A percentile compares a stretch with the other conserved stretches of the same genome.
Conservation (phyloP, 1,140 invertebrate species). For the Portunus trituberculatus region DNA sequence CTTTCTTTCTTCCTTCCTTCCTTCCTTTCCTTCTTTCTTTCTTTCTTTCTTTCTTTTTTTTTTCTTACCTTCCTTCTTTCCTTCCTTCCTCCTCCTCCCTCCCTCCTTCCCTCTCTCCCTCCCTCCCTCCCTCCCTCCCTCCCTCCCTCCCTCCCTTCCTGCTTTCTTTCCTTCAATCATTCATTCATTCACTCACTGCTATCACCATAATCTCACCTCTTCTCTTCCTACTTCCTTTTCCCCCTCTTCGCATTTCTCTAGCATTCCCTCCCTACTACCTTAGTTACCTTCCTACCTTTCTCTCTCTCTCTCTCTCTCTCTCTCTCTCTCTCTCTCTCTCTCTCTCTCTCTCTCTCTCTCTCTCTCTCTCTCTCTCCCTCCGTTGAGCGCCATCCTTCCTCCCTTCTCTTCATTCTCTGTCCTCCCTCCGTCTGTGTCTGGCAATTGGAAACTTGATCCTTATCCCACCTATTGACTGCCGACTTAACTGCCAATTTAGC, state of each 20-base stretch:
- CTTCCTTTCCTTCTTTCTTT: neutral
- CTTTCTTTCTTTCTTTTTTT: no score
- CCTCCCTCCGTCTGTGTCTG: neutral
- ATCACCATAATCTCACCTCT: neutral
- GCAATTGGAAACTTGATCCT: conserved; percentile 70
- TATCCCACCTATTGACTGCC: conserved; percentile 73
- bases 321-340: neutral
- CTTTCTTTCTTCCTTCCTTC: neutral
- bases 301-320: neutral
- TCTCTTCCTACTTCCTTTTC: neutral
- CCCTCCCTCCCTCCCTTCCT: no score
- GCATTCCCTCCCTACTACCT: neutral
- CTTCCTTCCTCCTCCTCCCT: no score
- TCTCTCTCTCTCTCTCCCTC: neutral
- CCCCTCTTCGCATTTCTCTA: neutral
- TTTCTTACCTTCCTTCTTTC: neutral
- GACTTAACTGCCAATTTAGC: conserved; percentile 73
- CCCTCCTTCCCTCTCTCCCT: no score
- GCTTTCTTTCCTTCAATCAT: neutral
- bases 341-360: neutral
- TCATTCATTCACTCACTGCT: no score
- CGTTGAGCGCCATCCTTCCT: neutral
- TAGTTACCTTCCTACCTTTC: neutral
- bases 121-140: neutral
- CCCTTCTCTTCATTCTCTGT: neutral